Evolutionary conservation across 2,113 vertebrate genomes (phyloP).

Genomic region (Anas platyrhynchos): DNA sequence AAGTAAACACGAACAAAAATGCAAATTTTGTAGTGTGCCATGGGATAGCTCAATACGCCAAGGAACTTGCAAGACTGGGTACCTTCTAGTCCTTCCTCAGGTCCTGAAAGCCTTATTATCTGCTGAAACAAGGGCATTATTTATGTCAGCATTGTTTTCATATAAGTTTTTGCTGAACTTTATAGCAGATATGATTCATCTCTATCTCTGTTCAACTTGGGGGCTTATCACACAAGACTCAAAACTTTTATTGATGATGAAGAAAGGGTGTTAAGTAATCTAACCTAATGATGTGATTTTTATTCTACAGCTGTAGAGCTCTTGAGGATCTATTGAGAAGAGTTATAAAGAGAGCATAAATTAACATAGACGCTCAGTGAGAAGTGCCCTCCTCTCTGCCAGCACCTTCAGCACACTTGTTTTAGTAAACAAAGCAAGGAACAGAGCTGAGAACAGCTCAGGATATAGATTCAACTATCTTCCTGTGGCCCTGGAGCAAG

Average conservation of each 20-base stretch:
- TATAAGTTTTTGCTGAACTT: neutral
- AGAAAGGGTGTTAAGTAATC: neutral
- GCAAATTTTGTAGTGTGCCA: neutral
- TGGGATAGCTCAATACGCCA: neutral
- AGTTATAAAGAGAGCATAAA: neutral
- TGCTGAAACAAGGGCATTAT: neutral
- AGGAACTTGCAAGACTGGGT: neutral
- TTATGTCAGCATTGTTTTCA: neutral
- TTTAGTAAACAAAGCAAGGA: neutral
- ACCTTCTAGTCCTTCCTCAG: neutral
- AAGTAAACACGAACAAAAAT: neutral
- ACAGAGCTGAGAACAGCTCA: neutral
- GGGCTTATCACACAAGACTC: neutral
- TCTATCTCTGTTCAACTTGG: neutral
- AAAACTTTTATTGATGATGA: neutral
- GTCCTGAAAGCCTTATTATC: neutral
- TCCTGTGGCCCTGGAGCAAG: neutral
- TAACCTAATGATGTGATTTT: slow-evolving; percentile 3
- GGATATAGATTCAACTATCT: neutral
- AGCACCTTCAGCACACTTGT: neutral
- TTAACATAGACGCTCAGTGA: neutral
- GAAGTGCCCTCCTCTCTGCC: neutral
- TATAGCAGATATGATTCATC: neutral
- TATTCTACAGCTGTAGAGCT: neutral
- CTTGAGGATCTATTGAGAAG: neutral